phyloP scores from a whole-genome alignment of 2,113 vertebrate species.

The Periophthalmodon schlosseri region DNA sequence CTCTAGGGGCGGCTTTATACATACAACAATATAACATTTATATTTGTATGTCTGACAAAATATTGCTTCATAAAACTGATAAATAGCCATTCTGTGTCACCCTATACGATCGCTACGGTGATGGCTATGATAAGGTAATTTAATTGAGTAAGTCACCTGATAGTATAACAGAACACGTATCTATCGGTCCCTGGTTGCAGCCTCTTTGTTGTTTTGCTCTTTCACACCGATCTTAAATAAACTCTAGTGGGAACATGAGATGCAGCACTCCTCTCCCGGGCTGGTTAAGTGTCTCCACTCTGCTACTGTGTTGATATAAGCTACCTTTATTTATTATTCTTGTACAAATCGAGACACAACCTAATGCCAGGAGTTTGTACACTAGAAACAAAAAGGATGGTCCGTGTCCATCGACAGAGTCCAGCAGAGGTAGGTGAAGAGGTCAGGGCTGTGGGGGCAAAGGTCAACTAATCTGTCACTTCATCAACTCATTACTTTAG shows the following conservation, averaged over 20 bases:
- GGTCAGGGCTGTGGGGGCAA: constrained; percentile 62
- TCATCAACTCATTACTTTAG: constrained; percentile 75
- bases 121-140: constrained; percentile 20
- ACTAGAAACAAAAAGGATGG: constrained; percentile 59
- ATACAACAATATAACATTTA: constrained; percentile 27
- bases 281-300: constrained; percentile 23
- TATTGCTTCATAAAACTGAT: constrained; percentile 4
- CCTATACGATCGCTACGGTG: neutral
- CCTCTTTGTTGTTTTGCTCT: constrained; percentile 43
- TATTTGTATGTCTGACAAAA: neutral
- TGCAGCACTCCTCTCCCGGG: constrained; percentile 9
- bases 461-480: constrained; percentile 71
- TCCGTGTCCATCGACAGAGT: constrained; percentile 63
- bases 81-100: constrained; percentile 1
- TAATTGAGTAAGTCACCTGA: constrained; percentile 33
- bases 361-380: constrained; percentile 16
- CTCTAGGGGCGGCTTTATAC: constrained; percentile 55
- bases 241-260: constrained; percentile 43
- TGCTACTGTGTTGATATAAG: constrained; percentile 32
- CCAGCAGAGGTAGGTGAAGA: constrained; percentile 53
- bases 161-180: constrained; percentile 24
- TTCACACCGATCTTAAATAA: constrained; percentile 50
- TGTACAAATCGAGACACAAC: constrained; percentile 29
- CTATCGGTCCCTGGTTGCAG: constrained; percentile 35
- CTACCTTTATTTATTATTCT: constrained; percentile 46